A percentile compares a stretch with the other conserved stretches of the same genome.
phyloP scores from a whole-genome alignment of 2,888 invertebrate genomes.

The Pandemis heparana region DNA sequence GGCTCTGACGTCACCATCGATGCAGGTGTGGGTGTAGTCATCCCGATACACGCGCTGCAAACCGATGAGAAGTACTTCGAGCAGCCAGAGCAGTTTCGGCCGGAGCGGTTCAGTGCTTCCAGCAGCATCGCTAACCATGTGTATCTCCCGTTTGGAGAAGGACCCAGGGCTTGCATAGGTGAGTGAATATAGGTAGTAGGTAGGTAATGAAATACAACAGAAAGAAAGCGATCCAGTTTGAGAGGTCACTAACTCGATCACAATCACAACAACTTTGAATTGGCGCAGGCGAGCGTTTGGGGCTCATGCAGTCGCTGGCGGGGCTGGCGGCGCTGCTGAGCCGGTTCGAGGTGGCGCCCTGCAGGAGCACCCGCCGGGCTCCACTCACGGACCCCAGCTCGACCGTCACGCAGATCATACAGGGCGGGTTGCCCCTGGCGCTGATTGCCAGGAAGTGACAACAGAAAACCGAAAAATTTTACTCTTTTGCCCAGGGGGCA shows the following conservation, averaged over 20 bases:
- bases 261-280: too few species aligned
- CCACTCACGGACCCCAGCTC: slow-evolving; percentile 23
- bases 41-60: slow-evolving; percentile 41
- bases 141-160: slow-evolving; percentile 46
- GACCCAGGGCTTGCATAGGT: slow-evolving; percentile 44
- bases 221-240: too few species aligned
- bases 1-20: slow-evolving; percentile 40
- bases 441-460: slow-evolving; percentile 28
- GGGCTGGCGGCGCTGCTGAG: slow-evolving; percentile 36
- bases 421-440: slow-evolving; percentile 30
- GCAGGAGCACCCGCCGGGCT: background rate
- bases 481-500: too few species aligned
- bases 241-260: too few species aligned
- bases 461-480: too few species aligned
- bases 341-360: slow-evolving; percentile 27
- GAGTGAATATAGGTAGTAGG: background rate
- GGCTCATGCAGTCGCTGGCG: slow-evolving; percentile 45
- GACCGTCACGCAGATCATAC: slow-evolving; percentile 28
- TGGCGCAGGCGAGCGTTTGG: slow-evolving; percentile 25
- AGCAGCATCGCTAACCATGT: slow-evolving; percentile 25
- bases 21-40: slow-evolving; percentile 28
- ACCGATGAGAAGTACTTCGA: slow-evolving; percentile 50
- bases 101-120: slow-evolving; percentile 47
- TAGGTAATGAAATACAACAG: too few species aligned
- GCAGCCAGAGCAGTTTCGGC: slow-evolving; percentile 49